A percentile compares a stretch with the other conserved stretches of the same genome.
Evolutionary conservation across 1,140 invertebrate genomes (phyloP).

Genomic region (Drosophila mayri): DNA sequence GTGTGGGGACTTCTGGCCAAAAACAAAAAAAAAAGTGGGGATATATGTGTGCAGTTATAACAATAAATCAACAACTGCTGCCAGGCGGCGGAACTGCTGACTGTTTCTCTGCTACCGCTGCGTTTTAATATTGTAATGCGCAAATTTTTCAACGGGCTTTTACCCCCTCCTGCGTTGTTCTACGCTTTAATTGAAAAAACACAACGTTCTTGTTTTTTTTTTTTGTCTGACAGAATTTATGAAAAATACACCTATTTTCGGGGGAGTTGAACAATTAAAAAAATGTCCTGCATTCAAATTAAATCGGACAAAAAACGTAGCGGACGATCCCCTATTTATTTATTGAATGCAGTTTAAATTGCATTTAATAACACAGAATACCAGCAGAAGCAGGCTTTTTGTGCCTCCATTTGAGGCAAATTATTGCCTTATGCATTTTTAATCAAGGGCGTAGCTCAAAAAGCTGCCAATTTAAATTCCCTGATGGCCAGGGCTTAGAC

Average conservation of each 20-base stretch:
- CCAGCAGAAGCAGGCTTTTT: conserved; percentile 10
- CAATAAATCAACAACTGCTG: conserved; percentile 81
- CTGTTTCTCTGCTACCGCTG: conserved; percentile 49
- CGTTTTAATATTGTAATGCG: conserved; percentile 82
- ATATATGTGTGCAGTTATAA: conserved; percentile 68
- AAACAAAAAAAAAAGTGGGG: conserved; percentile 23
- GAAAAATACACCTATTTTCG: conserved; percentile 34
- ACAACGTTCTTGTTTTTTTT: conserved; percentile 3
- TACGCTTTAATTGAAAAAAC: conserved; percentile 69
- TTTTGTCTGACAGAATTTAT: conserved; percentile 55
- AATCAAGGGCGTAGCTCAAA: conserved; percentile 42
- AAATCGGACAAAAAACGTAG: conserved; percentile 36
- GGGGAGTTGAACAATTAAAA: conserved; percentile 63
- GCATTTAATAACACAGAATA: conserved; percentile 68
- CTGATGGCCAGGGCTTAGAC: conserved; percentile 16
- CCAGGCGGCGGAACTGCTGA: conserved; percentile 60
- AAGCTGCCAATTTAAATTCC: conserved; percentile 37
- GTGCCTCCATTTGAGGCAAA: conserved; percentile 29
- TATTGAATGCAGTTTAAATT: conserved; percentile 75
- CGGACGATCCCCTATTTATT: conserved; percentile 61
- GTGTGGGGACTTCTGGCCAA: conserved; percentile 41
- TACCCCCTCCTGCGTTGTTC: conserved; percentile 13
- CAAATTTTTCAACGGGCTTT: conserved; percentile 65
- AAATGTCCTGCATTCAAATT: conserved; percentile 41
- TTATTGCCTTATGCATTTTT: conserved; percentile 34